Percentiles rank a stretch among this genome's conserved stretches.
Conservation (phyloP, 2,888 invertebrate genomes). For the Sesia apiformis region DNA sequence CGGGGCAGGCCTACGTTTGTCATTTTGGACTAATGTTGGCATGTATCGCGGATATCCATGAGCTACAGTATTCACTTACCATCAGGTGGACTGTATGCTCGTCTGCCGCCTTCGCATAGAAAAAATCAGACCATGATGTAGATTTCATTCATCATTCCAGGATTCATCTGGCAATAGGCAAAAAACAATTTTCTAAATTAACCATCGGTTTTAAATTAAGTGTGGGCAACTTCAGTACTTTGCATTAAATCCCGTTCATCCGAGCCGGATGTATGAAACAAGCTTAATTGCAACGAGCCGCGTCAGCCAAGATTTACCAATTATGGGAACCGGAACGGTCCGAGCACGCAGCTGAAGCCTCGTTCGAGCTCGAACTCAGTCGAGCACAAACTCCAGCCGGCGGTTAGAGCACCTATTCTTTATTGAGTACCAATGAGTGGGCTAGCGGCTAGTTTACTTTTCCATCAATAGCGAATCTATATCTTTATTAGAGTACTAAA, state of each 20-base stretch:
- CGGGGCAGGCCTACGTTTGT: too few relatives aligned
- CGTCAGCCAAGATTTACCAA: constrained; percentile 71
- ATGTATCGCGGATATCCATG: too few relatives aligned
- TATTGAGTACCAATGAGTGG: neutral
- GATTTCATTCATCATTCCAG: too few relatives aligned
- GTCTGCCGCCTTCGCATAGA: too few relatives aligned
- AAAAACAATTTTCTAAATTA: neutral
- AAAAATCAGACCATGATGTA: too few relatives aligned
- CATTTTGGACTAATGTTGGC: too few relatives aligned
- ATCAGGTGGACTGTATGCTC: too few relatives aligned
- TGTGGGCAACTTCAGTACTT: constrained; percentile 6
- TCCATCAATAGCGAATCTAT: neutral
- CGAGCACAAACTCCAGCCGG: constrained; percentile 8
- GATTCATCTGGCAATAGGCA: neutral
- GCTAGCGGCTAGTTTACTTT: neutral
- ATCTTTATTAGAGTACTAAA: too few relatives aligned
- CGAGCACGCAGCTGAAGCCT: constrained; percentile 43
- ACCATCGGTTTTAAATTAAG: neutral
- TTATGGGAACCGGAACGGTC: constrained; percentile 60
- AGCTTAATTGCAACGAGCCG: constrained; percentile 62
- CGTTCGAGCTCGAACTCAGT: constrained; percentile 17
- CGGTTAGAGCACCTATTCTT: neutral
- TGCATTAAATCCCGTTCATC: constrained; percentile 44
- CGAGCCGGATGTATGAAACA: constrained; percentile 34
- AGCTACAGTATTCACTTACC: too few relatives aligned